These are phyloP conservation scores for Steatornis caripensis DNA, from an alignment of 2,113 vertebrate genomes.

Conservation along the genomic window DNA sequence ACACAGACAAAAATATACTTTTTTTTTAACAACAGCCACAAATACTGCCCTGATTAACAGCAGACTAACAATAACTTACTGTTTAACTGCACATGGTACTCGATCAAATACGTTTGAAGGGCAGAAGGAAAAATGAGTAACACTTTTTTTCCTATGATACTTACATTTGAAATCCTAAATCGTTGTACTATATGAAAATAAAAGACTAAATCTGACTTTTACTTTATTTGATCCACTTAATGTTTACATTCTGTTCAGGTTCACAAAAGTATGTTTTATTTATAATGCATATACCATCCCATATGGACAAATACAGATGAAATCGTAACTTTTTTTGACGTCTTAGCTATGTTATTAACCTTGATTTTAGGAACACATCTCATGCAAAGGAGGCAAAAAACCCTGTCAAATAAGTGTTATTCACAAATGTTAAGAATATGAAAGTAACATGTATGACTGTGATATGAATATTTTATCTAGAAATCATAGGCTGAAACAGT, in stretches of 20 bases:
- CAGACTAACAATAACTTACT: conserved; percentile 65
- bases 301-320: conserved; percentile 25
- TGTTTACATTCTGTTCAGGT: conserved; percentile 68
- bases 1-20: conserved; percentile 88
- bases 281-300: conserved; percentile 23
- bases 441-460: conserved; percentile 15
- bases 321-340: background rate
- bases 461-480: conserved; percentile 7
- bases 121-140: conserved; percentile 41
- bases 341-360: background rate
- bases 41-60: conserved; percentile 67
- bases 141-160: background rate
- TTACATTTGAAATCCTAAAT: conserved; percentile 54
- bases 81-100: conserved; percentile 54
- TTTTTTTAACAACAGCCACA: conserved; percentile 77
- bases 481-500: background rate
- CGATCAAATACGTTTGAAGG: conserved; percentile 35
- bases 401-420: background rate
- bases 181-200: conserved; percentile 65
- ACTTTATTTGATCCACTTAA: conserved; percentile 53
- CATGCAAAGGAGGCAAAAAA: conserved; percentile 19
- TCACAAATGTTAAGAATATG: conserved; percentile 18
- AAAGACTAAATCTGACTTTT: conserved; percentile 42
- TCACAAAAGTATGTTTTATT: conserved; percentile 57
- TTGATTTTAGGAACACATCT: conserved; percentile 14